Evolutionary conservation across 2,888 invertebrate species (phyloP), one percentile per base, ranked within the genome.

Genomic region (Dynastes maya): DNA sequence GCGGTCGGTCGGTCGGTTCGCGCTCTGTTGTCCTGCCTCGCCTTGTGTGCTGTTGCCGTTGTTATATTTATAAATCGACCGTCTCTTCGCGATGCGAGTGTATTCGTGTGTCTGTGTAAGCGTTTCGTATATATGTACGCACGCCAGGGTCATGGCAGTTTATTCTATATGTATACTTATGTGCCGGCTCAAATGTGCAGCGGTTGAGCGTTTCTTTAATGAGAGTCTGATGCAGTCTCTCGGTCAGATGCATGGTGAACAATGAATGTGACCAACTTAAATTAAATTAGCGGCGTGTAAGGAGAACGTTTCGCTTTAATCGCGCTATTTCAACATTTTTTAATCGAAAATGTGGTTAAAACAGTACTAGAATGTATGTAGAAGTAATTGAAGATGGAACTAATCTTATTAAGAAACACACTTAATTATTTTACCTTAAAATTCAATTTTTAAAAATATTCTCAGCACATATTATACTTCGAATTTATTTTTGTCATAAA

Each of bases 71-170:
- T 71, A 58, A 71, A 58, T 71, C 71, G 58, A 68, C 53, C 68
- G 68, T 68, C 68, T 68, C 58, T 71, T 16, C 22, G 32, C 29
- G 37, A 71, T 55, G 55, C 22, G 22, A 53, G 71, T 71, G 71
- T 71, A 58, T 58, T 58, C 22, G 71, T 71, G 71, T 55, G 71
- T 71, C 53, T 55, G 55, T 71, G 71, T 70, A 53, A 53, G 70
- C 51, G 32, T 70, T 70, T 70, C 70, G 70, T 71, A 58, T 71
- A 58, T 58, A 58, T 71, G 22, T 58, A 71, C 71, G 71, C 71
- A 71, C 45, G 71, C 71, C 71, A 71, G 71, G 71, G 71, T 71
- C 71, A 71, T 71, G 71, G 71, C 71, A 71, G 71, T 71, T 71
- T 71, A 71, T 71, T 71, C 71, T 71, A 71, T 71, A 71, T 71